Evolutionary conservation across 2,797 vertebrate species (phyloP).

Genomic region (Smutsia temminckii): DNA sequence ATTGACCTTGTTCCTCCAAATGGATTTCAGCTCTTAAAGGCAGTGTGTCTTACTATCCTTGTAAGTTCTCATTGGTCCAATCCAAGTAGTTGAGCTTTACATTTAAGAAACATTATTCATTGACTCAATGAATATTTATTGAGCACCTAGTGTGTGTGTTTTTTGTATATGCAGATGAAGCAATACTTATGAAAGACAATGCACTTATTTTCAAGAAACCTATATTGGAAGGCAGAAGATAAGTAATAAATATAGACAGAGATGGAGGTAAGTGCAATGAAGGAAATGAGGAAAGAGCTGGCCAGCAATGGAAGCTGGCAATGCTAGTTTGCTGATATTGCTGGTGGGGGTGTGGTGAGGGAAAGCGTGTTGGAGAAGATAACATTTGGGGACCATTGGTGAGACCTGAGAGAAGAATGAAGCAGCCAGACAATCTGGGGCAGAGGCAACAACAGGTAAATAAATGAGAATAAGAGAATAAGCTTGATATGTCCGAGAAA

Average conservation of each 20-base stretch:
- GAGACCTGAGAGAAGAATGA: background rate
- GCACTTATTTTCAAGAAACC: conserved; percentile 5
- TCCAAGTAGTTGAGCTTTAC: background rate
- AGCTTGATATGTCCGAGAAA: background rate
- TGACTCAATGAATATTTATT: background rate
- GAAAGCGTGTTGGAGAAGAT: background rate
- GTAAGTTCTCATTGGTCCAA: background rate
- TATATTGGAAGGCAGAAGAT: conserved; percentile 7
- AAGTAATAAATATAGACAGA: background rate
- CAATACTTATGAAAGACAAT: background rate
- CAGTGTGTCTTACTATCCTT: background rate
- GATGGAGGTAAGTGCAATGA: background rate
- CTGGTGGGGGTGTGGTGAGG: background rate
- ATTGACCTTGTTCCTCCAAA: background rate
- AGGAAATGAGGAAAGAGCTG: background rate
- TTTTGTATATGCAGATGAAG: background rate
- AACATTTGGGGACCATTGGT: background rate
- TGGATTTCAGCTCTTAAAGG: background rate
- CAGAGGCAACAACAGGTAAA: background rate
- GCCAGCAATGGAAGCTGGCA: background rate
- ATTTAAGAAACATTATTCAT: conserved; percentile 11
- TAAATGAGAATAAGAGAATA: background rate
- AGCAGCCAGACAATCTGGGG: background rate
- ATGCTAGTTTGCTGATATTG: background rate
- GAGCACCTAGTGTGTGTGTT: background rate